These are phyloP conservation scores for Heliconius congener DNA, from an alignment of 1,140 invertebrate species.

Conservation along the genomic window DNA sequence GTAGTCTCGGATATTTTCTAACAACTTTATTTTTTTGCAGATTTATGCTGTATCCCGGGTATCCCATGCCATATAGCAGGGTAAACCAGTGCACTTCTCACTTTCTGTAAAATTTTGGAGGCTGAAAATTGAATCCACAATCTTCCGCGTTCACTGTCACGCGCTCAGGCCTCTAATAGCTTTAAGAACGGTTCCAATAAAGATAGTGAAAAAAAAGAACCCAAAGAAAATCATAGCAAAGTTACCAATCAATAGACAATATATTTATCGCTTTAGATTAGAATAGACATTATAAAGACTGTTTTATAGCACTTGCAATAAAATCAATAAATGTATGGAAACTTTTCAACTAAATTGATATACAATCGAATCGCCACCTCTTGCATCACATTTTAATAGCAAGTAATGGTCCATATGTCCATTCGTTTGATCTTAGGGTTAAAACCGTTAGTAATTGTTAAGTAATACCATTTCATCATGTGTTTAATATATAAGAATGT, in stretches of 20 bases:
- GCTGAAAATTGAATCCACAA: too few relatives aligned
- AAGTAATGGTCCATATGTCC: slow-evolving; percentile 1
- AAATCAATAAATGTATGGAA: slow-evolving; percentile 13
- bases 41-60: too few relatives aligned
- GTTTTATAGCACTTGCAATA: slow-evolving; percentile 13
- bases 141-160: not conserved
- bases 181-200: too few relatives aligned
- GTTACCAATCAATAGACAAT: not conserved
- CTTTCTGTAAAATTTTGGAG: too few relatives aligned
- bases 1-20: too few relatives aligned
- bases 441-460: slow-evolving; percentile 9
- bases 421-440: slow-evolving; percentile 23
- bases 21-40: too few relatives aligned
- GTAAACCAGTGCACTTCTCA: too few relatives aligned
- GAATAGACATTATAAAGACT: slow-evolving; percentile 3
- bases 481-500: not conserved
- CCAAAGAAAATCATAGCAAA: not conserved
- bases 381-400: slow-evolving; percentile 30
- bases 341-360: slow-evolving; percentile 25
- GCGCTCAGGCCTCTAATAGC: too few relatives aligned
- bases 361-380: slow-evolving; percentile 19
- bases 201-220: not conserved
- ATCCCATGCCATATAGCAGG: too few relatives aligned
- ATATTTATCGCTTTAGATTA: not conserved
- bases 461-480: not conserved